Conservation (phyloP, 2,113 vertebrate genomes). For the Chiloscyllium plagiosum region DNA sequence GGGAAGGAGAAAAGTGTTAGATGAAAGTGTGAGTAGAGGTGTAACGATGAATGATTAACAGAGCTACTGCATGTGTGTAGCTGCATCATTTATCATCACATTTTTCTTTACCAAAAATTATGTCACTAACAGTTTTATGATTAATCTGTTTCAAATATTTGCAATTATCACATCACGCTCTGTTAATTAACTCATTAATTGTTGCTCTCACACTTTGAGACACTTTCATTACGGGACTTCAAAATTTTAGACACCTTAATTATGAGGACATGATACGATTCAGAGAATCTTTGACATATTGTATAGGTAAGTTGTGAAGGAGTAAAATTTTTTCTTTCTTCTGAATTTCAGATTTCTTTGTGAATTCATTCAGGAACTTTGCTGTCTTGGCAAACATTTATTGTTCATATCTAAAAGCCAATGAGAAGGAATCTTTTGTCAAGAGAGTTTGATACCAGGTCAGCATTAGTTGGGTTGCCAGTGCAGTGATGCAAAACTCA, state of each 20-base stretch:
- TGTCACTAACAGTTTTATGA: slow-evolving; percentile 19
- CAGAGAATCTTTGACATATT: neutral
- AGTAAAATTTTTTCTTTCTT: neutral
- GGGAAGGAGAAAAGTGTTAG: neutral
- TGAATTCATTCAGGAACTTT: too few species aligned
- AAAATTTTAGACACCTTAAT: neutral
- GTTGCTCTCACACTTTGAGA: slow-evolving; percentile 18
- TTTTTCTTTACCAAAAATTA: slow-evolving; percentile 6
- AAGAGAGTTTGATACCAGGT: neutral
- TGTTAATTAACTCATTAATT: slow-evolving; percentile 28
- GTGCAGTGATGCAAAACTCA: neutral
- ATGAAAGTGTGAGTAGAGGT: neutral
- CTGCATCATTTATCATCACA: neutral
- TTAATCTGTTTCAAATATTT: slow-evolving; percentile 26
- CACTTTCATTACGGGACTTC: neutral
- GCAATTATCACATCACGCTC: slow-evolving; percentile 21
- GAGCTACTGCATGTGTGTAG: neutral
- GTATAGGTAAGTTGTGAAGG: neutral
- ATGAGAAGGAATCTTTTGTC: neutral
- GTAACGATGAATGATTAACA: neutral
- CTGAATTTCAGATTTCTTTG: neutral
- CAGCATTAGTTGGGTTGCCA: neutral
- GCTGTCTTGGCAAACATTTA: too few species aligned
- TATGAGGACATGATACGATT: neutral
- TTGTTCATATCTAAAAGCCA: too few species aligned